Evolutionary conservation across 1,140 invertebrate genomes (phyloP), one percentile per base, ranked within the genome.

Genomic region (Drosophila sulfurigaster): DNA sequence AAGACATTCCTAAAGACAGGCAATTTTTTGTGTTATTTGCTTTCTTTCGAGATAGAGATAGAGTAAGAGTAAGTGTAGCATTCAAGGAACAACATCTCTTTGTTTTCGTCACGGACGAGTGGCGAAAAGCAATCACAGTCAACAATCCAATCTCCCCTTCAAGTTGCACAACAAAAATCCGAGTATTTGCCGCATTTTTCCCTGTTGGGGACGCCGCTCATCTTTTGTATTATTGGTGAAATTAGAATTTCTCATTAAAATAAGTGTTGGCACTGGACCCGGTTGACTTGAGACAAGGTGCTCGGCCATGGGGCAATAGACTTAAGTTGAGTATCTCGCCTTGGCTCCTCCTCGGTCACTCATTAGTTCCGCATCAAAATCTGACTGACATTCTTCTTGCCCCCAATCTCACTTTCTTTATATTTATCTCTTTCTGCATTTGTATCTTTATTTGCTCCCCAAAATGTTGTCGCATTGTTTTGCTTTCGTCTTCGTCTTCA

Each of bases 201-300:
- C 20, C 20, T 71, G 41, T 25, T 11, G 45, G 28, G 51, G 51
- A 20, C 8, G 10, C 30, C 10, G 46, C 41, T 46, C 46, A 65
- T 51, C 82, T 80, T 87, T 87, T 87, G 83, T 87, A 72, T 83
- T 71, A 89, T 89, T 89, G 81, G 86, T 82, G 82, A 89, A 89
- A 89, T 89, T 89, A 86, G 86, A 89, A 89, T 90, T 89, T 89
- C 86, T 89, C 86, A 89, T 89, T 89, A 89, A 89, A 89, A 89
- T 89, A 89, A 89, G 86, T 89, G 86, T 89, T 90, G 85, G 74
- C 58, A 65, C 70, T 73, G 81, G 65, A 81, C 75, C 71, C 78
- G 80, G 68, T 82, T 87, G 83, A 87, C 83, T 87, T 87, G 83
- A 87, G 83, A 88, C 83, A 88, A 87, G 83, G 83, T 87, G 83